Evolutionary conservation across 2,113 vertebrate genomes (phyloP), one percentile per base, ranked within the genome.

Genomic region (Pterocles burchelli): DNA sequence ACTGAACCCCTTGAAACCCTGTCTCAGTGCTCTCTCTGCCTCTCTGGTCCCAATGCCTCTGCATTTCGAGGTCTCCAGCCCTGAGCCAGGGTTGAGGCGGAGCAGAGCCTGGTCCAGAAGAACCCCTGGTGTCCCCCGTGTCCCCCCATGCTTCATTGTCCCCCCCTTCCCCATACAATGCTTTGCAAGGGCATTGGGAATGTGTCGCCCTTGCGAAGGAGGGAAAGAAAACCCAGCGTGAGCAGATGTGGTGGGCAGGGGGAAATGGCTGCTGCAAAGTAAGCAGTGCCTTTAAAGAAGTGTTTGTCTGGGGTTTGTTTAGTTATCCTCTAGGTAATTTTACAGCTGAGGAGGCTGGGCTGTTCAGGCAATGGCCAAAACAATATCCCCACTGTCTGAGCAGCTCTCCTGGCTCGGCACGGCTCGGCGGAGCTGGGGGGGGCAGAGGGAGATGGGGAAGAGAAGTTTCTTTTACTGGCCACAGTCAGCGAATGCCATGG

Each of bases 311-410:
- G 83, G 76, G 89, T 93, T 97, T 97, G 92, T 97, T 97, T 97
- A 94, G 97, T 96, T 97, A 96, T 97, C 93, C 94, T 97, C 95
- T 95, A 96, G 97, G 97, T 97, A 96, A 97, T 97, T 97, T 96
- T 89, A 95, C 97, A 97, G 97, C 97, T 95, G 97, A 95, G 93
- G 76, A 93, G 93, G 92, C 88, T 0, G 46, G 87, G 82, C 95
- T 80, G 43, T 77, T 94, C 89, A 92, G 91, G 96, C 93, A 87
- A 83, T 78, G 82, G 49, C 81, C 87, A 70, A 96, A 97, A 97
- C 97, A 97, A 97, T 97, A 96, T 97, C 90, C 80, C 89, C 92
- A 97, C 95, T 97, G 97, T 97, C 85, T 96, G 90, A 81, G 93
- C 93, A 17, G 91, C 85, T 93, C 89, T 95, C 4, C 9, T 13